Conservation (phyloP, 2,888 invertebrate species). For the Polyploca ridens region DNA sequence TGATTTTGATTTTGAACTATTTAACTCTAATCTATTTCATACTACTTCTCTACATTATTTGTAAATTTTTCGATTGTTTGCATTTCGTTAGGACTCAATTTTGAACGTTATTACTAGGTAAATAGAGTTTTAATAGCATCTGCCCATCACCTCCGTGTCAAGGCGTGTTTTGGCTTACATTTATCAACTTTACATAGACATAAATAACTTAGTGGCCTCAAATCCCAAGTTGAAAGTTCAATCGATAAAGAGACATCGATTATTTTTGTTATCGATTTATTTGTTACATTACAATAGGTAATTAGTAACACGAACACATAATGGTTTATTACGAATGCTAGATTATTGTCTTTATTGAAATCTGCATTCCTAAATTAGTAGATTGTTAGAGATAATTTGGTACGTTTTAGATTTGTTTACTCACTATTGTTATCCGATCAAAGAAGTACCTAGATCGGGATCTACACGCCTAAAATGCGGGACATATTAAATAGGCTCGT, state of each 20-base stretch:
- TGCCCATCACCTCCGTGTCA: neutral
- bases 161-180: conserved; percentile 1
- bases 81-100: neutral
- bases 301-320: too few relatives aligned
- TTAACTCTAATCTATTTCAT: neutral
- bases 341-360: too few relatives aligned
- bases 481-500: too few relatives aligned
- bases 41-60: neutral
- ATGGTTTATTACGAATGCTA: too few relatives aligned
- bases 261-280: neutral
- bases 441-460: too few relatives aligned
- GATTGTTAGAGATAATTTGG: too few relatives aligned
- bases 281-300: neutral
- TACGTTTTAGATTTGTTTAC: too few relatives aligned
- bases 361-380: too few relatives aligned
- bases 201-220: neutral
- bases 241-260: neutral
- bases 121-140: neutral
- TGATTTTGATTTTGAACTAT: too few relatives aligned
- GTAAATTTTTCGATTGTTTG: neutral
- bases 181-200: too few relatives aligned
- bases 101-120: neutral
- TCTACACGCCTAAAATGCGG: too few relatives aligned
- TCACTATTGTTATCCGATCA: too few relatives aligned
- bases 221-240: conserved; percentile 1